Conservation (phyloP, 2,113 vertebrate species). For the Phyllostomus discolor region DNA sequence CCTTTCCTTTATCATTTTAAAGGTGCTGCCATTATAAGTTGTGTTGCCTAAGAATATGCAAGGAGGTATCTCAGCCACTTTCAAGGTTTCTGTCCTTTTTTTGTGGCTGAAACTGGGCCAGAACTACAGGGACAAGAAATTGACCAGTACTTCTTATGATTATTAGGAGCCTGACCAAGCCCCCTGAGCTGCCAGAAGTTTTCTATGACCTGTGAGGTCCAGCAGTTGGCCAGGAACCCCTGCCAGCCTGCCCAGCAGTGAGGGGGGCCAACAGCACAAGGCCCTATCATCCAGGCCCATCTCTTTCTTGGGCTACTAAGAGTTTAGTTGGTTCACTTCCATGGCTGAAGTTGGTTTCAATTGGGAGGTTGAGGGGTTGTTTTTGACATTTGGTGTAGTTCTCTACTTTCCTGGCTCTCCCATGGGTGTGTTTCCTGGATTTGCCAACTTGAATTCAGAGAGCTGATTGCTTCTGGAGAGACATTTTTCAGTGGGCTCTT, state of each 20-base stretch:
- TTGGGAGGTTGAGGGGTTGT: neutral
- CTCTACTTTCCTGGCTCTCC: neutral
- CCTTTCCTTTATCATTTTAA: neutral
- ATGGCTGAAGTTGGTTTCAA: neutral
- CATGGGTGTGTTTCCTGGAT: neutral
- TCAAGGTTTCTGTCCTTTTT: neutral
- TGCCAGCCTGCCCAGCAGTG: neutral
- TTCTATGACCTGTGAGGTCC: neutral
- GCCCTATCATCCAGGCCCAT: accelerated
- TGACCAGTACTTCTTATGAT: neutral
- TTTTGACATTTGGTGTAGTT: neutral
- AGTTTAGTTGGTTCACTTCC: neutral
- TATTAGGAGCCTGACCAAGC: neutral
- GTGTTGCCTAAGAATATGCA: neutral
- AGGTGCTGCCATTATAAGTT: neutral
- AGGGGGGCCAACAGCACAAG: neutral
- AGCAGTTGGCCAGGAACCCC: neutral
- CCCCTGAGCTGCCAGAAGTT: neutral
- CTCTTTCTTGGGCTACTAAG: neutral
- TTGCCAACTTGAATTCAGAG: neutral
- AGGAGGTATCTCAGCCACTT: neutral
- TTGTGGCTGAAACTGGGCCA: neutral
- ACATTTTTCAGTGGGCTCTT: neutral
- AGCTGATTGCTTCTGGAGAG: neutral
- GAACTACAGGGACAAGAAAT: neutral